These are phyloP conservation scores for Ophion ellenae DNA, from an alignment of 2,888 invertebrate genomes.

Conservation along the genomic window DNA sequence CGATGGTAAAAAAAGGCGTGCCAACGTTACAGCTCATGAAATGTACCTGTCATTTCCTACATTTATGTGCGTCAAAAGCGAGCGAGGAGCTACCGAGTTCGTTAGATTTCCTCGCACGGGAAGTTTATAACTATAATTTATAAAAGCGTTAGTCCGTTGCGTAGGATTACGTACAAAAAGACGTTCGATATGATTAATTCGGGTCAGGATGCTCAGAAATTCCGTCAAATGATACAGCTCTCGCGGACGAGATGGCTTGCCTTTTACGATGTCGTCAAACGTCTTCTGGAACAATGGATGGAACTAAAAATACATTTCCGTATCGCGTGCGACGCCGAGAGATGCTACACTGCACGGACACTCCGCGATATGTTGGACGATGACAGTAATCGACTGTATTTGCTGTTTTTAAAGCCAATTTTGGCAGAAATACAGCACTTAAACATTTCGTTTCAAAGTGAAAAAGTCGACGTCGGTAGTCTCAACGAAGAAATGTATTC, in stretches of 20 bases:
- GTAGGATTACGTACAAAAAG: constrained; percentile 52
- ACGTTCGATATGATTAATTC: constrained; percentile 50
- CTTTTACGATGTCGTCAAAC: constrained; percentile 60
- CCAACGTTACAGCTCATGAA: constrained; percentile 64
- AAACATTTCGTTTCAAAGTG: constrained; percentile 64
- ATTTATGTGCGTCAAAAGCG: constrained; percentile 69
- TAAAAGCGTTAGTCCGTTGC: constrained; percentile 65
- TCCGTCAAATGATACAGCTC: constrained; percentile 55
- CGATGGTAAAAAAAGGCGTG: constrained; percentile 64
- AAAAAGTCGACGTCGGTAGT: constrained; percentile 60
- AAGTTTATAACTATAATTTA: constrained; percentile 69
- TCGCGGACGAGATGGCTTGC: constrained; percentile 46
- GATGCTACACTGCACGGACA: constrained; percentile 59
- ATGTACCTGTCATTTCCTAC: constrained; percentile 70
- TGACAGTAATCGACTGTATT: constrained; percentile 60
- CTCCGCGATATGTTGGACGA: constrained; percentile 62
- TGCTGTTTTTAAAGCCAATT: constrained; percentile 67
- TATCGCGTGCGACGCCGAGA: constrained; percentile 41
- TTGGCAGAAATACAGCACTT: constrained; percentile 51
- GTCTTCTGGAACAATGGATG: constrained; percentile 63
- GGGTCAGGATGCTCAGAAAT: constrained; percentile 43
- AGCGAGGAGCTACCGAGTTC: constrained; percentile 63
- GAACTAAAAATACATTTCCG: constrained; percentile 67
- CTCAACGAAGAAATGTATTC: constrained; percentile 50
- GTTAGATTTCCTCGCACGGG: constrained; percentile 69